Conservation (phyloP, 2,113 vertebrate species). For the Parus major region DNA sequence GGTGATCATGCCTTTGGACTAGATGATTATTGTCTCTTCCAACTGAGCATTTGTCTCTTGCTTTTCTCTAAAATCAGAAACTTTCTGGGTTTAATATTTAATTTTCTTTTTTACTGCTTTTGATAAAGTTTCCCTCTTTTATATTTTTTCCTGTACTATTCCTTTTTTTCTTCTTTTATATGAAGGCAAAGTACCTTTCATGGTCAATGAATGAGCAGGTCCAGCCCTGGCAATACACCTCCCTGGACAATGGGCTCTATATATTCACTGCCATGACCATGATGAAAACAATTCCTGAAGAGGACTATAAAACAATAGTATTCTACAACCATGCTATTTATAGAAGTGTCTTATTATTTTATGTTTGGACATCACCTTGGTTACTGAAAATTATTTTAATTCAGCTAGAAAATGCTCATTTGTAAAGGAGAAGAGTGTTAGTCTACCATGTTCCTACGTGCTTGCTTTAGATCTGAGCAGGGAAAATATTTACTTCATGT, state of each 20-base stretch:
- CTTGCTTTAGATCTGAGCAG: neutral
- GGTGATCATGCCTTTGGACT: neutral
- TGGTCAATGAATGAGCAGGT: neutral
- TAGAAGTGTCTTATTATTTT: neutral
- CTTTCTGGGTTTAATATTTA: neutral
- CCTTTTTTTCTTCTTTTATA: neutral
- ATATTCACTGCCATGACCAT: fast-evolving
- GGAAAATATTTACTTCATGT: neutral
- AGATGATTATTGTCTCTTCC: neutral
- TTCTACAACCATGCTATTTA: neutral
- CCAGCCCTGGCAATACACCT: neutral
- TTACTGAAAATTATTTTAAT: neutral
- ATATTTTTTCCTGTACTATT: neutral
- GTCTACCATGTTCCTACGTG: neutral
- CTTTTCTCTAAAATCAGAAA: neutral
- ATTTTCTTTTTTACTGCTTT: neutral
- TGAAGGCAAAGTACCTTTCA: neutral
- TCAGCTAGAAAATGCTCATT: neutral
- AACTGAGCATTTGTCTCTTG: neutral
- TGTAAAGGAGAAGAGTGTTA: neutral
- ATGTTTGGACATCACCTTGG: neutral
- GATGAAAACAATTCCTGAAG: neutral
- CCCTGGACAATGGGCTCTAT: neutral
- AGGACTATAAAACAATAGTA: neutral
- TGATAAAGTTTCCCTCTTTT: neutral